Evolutionary conservation across 2,113 vertebrate genomes (phyloP), one percentile per base, ranked within the genome.

Genomic region (Anguilla japonica): DNA sequence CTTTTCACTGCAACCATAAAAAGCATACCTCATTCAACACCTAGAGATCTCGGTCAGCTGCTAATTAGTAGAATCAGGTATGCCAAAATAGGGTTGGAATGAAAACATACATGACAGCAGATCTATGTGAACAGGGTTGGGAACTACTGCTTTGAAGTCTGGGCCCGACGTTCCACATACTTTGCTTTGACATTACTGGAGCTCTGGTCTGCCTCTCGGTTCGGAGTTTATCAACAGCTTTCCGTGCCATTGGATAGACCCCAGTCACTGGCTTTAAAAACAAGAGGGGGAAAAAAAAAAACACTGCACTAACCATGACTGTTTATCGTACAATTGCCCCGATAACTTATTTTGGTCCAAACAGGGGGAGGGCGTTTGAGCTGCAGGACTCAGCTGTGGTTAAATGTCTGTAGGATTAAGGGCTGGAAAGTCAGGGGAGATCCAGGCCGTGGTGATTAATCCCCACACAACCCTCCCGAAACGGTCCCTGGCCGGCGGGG

Each of bases 371-470:
- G 57, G 60, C 46, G 40, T 75, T 29, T 14, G 41, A 20, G 63
- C 15, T 3, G 43, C 34, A 60, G 43, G 63, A 78, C 39, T 78
- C 43, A 40, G 82, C 57, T 8, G 80, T 85, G 67, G 14, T 6
- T 71, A 34, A 20, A 14, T 84, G 67, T 78, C 41, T 85, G 71
- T 79, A 41, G 46, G 83, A 53, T 88, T 78, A 84, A 83, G 22
- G 83, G 40, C 85, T 86, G 83, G 75, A 88, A 84, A 50, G 34
- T 75, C 18, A 67, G 86, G 85, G 86, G 87, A 89, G 91, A 89
- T 89, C 88, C 83, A 88, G 90, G 83, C 87, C 2, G 88, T 86
- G 79, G 86, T 60, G 75, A 83, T 86, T 92, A 92, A 90, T 92
- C 91, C 81, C 85, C 84, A 86, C 79, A 9, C 29, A 18, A 5